Evolutionary conservation across 1,140 invertebrate genomes (phyloP), one percentile per base, ranked within the genome.

Genomic region (Goniozus legneri): DNA sequence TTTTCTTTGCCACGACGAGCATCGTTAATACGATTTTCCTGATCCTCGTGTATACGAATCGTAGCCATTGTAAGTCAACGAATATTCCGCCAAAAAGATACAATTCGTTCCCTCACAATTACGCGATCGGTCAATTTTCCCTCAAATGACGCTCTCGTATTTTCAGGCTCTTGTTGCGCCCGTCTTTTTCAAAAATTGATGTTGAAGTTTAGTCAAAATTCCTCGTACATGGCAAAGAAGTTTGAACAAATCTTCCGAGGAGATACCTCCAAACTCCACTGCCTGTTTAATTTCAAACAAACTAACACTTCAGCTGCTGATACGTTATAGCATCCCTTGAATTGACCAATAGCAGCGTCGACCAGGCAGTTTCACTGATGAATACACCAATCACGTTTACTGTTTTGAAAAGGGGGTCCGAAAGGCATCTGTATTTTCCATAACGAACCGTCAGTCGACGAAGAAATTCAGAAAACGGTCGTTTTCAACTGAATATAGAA

Each of bases 11-110:
- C 59, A 4, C 64, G 59, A 18, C 56, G 44, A 34, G 56, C 54
- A 37, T 50, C 64, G 13, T 51, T 51, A 21, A 63, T 58, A 15
- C 70, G 69, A 59, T 85, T 85, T 75, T 86, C 83, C 70, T 84
- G 82, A 69, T 85, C 83, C 54, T 84, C 80, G 65, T 82, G 79
- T 56, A 85, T 80, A 66, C 79, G 75, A 62, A 85, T 79, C 39
- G 77, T 77, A 66, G 82, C 82, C 82, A 85, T 85, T 69, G 53
- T 65, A 58, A 43, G 31, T 44, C 31, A 50, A 37, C 32, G 27
- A 50, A 44, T 38, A 48, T 35, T 34, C 33, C 21, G 31, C 44
- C 22, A 34, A 21, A 36, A 22, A 10, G 15, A 37, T 52, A 36
- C 21, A 32, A 34, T 31, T 39, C 27, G 20, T n/a, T 18, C 13